These are phyloP conservation scores for Macaca nemestrina DNA, from an alignment of 2,113 vertebrate genomes.

Conservation along the genomic window DNA sequence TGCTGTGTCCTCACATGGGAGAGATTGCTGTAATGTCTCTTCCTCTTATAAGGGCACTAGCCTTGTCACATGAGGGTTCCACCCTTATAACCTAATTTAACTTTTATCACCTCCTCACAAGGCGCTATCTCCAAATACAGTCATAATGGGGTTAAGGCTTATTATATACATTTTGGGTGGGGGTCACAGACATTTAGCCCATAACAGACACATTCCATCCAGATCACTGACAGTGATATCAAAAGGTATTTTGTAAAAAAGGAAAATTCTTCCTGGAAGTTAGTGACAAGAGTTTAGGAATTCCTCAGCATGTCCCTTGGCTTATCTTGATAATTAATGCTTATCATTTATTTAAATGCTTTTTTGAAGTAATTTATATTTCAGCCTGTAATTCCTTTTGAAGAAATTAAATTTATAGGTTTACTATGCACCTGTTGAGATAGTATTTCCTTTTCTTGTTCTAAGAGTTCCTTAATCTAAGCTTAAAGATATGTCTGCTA, in stretches of 20 bases:
- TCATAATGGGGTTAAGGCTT: not conserved
- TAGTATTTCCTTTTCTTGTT: constrained; percentile 40
- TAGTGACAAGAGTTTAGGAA: constrained; percentile 20
- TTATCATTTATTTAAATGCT: constrained; percentile 38
- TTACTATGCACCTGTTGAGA: not conserved
- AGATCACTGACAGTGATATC: not conserved
- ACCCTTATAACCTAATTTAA: not conserved
- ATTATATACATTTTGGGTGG: not conserved
- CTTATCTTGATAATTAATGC: constrained; percentile 11
- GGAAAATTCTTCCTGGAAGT: not conserved
- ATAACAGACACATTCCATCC: not conserved
- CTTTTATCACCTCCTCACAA: not conserved
- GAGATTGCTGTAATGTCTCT: not conserved
- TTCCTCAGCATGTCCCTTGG: not conserved
- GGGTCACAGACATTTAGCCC: not conserved
- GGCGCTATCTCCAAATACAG: not conserved
- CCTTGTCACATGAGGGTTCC: not conserved
- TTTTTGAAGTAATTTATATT: constrained; percentile 44
- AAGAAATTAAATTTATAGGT: constrained; percentile 35
- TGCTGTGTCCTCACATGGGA: not conserved
- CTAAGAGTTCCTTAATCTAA: constrained; percentile 29
- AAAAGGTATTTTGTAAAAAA: not conserved
- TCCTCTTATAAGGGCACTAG: not conserved
- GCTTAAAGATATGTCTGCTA: not conserved
- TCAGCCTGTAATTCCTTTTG: constrained; percentile 38